phyloP scores from a whole-genome alignment of 2,888 invertebrate genomes.

The Cecidostiba fungosa region DNA sequence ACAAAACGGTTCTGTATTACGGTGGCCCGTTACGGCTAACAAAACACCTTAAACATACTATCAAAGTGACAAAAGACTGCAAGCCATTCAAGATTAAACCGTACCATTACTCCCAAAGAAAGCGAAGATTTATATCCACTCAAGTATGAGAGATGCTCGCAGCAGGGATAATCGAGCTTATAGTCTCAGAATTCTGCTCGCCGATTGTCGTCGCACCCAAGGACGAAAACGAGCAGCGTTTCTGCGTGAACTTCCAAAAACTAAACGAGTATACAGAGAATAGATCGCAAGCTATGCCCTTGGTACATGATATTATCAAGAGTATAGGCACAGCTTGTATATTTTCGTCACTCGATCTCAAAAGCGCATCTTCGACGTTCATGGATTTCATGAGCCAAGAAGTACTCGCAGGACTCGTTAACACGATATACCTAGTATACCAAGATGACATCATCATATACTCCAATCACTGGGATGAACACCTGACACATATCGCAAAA shows the following conservation, averaged over 20 bases:
- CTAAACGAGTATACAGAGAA: not conserved
- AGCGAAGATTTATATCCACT: slow-evolving; percentile 57
- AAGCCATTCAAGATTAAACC: not conserved
- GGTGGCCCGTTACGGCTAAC: not conserved
- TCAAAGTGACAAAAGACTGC: not conserved
- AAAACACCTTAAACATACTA: not conserved
- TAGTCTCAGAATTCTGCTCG: not conserved
- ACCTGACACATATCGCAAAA: slow-evolving; percentile 62
- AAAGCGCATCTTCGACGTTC: too few species aligned
- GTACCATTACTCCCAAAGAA: slow-evolving; percentile 61
- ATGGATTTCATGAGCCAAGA: too few species aligned
- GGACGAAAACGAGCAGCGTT: not conserved
- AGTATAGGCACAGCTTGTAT: not conserved
- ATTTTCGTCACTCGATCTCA: not conserved
- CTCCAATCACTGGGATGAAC: slow-evolving; percentile 58
- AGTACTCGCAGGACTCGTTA: slow-evolving; percentile 64
- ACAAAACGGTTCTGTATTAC: not conserved
- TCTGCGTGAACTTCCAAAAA: not conserved
- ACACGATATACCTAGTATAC: slow-evolving; percentile 64
- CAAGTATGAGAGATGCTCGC: slow-evolving; percentile 45
- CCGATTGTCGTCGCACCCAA: not conserved
- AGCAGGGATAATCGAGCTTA: slow-evolving; percentile 28
- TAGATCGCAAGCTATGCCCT: slow-evolving; percentile 51
- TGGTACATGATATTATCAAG: not conserved
- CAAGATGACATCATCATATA: slow-evolving; percentile 71